These are phyloP conservation scores for Enteromius mattozi DNA, from an alignment of 2,797 vertebrate genomes.

Conservation along the genomic window DNA sequence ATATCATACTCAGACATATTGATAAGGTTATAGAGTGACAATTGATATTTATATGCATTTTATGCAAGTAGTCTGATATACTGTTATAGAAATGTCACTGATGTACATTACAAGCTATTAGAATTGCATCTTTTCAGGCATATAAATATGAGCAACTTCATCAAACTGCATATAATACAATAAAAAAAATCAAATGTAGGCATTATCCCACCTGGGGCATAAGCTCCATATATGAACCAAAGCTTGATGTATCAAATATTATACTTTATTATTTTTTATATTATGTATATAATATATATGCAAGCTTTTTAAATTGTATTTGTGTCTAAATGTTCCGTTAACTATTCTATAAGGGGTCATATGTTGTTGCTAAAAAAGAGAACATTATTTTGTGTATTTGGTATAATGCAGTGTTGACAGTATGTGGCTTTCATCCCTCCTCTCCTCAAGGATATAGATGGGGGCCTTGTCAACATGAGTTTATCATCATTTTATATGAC, in stretches of 20 bases:
- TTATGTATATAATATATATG: background rate
- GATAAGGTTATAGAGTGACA: background rate
- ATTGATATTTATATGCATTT: background rate
- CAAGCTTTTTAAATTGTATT: background rate
- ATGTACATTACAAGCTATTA: background rate
- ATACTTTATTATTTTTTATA: background rate
- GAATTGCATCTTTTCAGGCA: background rate
- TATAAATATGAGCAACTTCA: background rate
- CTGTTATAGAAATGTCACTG: background rate
- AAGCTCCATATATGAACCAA: background rate
- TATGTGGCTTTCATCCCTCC: background rate
- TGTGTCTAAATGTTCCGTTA: background rate
- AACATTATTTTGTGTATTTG: too few relatives aligned
- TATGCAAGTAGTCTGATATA: background rate
- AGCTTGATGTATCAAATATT: background rate
- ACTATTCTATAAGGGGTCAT: background rate
- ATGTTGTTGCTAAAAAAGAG: too few relatives aligned
- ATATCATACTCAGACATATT: background rate
- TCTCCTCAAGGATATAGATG: constrained; percentile 27
- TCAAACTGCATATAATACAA: background rate
- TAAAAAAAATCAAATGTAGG: background rate
- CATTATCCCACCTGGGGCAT: background rate
- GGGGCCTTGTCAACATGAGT: constrained; percentile 72
- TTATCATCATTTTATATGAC: constrained; percentile 73
- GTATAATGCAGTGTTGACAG: too few relatives aligned